Conservation (phyloP, 2,888 invertebrate species). For the Meiosimyza decipiens region DNA sequence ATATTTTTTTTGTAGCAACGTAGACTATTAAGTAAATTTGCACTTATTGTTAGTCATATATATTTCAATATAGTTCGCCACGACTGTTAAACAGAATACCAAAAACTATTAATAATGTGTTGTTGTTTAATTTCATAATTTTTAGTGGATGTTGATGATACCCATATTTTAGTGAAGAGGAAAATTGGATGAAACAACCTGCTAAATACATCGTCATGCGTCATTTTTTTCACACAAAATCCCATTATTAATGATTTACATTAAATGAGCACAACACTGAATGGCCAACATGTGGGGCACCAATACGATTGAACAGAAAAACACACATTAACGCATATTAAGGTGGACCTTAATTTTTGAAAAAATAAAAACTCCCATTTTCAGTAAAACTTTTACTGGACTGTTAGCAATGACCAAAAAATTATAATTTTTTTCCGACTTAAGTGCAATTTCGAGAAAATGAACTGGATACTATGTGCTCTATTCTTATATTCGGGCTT, state of each 20-base stretch:
- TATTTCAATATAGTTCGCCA: too few relatives aligned
- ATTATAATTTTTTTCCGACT: too few relatives aligned
- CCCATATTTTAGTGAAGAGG: neutral
- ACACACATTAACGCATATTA: conserved; percentile 7
- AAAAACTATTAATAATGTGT: neutral
- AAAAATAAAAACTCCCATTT: too few relatives aligned
- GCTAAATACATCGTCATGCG: conserved; percentile 56
- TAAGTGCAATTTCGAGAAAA: too few relatives aligned
- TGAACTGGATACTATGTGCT: too few relatives aligned
- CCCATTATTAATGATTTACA: neutral
- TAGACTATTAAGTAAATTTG: too few relatives aligned
- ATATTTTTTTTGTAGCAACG: too few relatives aligned
- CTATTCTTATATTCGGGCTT: too few relatives aligned
- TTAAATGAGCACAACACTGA: conserved; percentile 17
- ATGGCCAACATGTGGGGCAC: neutral
- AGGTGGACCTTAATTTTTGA: conserved; percentile 27
- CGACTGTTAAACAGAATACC: too few relatives aligned
- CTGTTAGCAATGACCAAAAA: too few relatives aligned
- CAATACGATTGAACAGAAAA: neutral
- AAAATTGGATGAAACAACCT: conserved; percentile 50
- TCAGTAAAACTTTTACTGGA: too few relatives aligned
- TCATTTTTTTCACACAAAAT: conserved; percentile 45
- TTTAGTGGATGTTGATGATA: neutral
- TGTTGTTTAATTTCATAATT: conserved; percentile 5
- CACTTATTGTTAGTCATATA: too few relatives aligned